A percentile compares a stretch with the other conserved stretches of the same genome.
These are phyloP conservation scores for Vombatus ursinus DNA, from an alignment of 2,113 vertebrate genomes.

Conservation along the genomic window DNA sequence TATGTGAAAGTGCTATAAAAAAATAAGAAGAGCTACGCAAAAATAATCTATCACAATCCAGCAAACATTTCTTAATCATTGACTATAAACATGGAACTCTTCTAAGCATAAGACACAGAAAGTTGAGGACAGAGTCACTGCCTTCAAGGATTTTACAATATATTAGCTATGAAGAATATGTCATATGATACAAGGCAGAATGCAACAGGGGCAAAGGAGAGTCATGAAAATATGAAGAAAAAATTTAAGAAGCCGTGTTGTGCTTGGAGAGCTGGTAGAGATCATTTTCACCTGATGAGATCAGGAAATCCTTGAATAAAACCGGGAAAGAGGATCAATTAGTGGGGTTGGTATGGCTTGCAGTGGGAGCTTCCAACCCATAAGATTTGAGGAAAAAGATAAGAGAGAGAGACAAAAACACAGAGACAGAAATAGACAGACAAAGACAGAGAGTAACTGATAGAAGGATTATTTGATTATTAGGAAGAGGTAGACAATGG, in stretches of 20 bases:
- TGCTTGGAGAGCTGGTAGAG: neutral
- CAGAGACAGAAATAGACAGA: neutral
- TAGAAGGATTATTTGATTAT: neutral
- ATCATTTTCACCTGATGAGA: neutral
- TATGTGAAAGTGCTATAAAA: neutral
- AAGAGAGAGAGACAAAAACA: neutral
- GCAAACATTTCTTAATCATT: neutral
- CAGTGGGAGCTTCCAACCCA: neutral
- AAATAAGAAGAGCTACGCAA: neutral
- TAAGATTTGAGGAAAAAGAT: neutral
- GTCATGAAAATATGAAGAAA: neutral
- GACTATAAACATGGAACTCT: neutral
- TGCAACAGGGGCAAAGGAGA: neutral
- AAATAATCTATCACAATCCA: neutral
- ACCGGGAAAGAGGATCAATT: neutral
- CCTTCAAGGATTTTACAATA: neutral
- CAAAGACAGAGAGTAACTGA: neutral
- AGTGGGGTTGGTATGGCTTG: neutral
- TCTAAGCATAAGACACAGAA: neutral
- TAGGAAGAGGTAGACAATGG: neutral
- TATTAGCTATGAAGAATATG: neutral
- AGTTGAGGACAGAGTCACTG: neutral
- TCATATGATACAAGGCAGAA: neutral
- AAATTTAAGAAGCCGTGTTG: neutral
- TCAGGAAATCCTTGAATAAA: neutral